Evolutionary conservation across 53 echinoderm and acorn worm genomes (phyloP), one percentile per base, ranked within the genome.

Genomic region (Astropecten irregularis): DNA sequence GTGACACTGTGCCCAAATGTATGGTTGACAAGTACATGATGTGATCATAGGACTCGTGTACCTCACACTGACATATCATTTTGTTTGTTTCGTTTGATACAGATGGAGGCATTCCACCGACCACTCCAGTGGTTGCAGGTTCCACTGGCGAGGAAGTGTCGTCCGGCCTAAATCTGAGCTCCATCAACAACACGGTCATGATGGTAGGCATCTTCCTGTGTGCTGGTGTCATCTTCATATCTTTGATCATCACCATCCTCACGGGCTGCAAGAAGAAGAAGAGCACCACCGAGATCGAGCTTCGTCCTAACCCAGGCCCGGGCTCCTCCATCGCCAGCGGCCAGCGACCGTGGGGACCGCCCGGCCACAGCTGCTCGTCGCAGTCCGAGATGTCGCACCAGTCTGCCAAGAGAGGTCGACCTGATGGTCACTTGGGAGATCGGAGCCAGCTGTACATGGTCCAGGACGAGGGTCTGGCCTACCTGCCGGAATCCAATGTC

Each of bases 351-450:
- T 91, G 91, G 49, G 90, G 87, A 0, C 90, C 90, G 30, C 79
- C 87, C 9, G 95, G 87, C 31, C 89, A 89, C 65, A 95, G 95
- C 68, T 89, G 85, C 27, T 90, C 95, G 27, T 95, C 91, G n/a
- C 91, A 89, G 27, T 94, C 94, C 3, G 95, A 95, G 53, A 86
- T 90, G 70, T 94, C 95, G 20, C 86, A 89, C 16, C 89, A 91
- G 81, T 85, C 89, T 33, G 86, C 73, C 26, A 88, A 95, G 53
- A 82, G 95, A 30, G 95, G 95, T 18, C 85, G 88, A 56, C 95
- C 95, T 9, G 95, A 95, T 50, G 95, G 92, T 18, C 85, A 89
- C 30, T 42, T 67, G 48, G 71, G 92, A 9, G 94, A 94, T 40
- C 79, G 92, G 10, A 89, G 85, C 52, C 89, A 87, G 36, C 69